Percentiles rank a stretch among this genome's conserved stretches.
These are phyloP conservation scores for Netelia virgata DNA, from an alignment of 2,888 invertebrate genomes.

Conservation along the genomic window DNA sequence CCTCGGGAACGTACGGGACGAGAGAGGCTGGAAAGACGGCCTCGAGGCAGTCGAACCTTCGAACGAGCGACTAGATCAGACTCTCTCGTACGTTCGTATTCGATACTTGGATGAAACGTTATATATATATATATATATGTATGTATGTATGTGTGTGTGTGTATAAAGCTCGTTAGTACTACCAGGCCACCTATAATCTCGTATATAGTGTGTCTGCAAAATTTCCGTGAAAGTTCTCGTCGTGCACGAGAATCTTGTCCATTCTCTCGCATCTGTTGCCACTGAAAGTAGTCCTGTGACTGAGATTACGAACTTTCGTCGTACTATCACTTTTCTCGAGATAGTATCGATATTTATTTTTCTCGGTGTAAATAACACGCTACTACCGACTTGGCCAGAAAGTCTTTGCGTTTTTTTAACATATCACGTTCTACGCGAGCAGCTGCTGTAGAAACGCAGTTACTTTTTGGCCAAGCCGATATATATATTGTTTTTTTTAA, in stretches of 20 bases:
- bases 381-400: no score
- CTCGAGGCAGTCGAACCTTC: slow-evolving; percentile 30
- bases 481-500: no score
- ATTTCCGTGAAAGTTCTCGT: slow-evolving; percentile 57
- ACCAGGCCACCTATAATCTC: slow-evolving; percentile 20
- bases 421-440: no score
- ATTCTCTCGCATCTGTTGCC: slow-evolving; percentile 36
- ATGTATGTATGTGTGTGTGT: slow-evolving; percentile 24
- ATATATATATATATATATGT: slow-evolving; percentile 22
- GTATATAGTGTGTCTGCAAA: slow-evolving; percentile 31
- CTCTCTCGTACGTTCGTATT: not conserved
- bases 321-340: not conserved
- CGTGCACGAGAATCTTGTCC: slow-evolving; percentile 44
- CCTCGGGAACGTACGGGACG: not conserved
- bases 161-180: not conserved
- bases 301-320: slow-evolving; percentile 35
- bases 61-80: slow-evolving; percentile 34
- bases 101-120: slow-evolving; percentile 29
- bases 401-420: no score
- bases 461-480: no score
- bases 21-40: slow-evolving; percentile 14
- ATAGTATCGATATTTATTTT: slow-evolving; percentile 32
- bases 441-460: no score
- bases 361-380: not conserved
- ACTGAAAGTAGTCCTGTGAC: slow-evolving; percentile 39